Base-by-base conservation (phyloP, 2,113 vertebrate species). In the Irena cyanogastra region DNA sequence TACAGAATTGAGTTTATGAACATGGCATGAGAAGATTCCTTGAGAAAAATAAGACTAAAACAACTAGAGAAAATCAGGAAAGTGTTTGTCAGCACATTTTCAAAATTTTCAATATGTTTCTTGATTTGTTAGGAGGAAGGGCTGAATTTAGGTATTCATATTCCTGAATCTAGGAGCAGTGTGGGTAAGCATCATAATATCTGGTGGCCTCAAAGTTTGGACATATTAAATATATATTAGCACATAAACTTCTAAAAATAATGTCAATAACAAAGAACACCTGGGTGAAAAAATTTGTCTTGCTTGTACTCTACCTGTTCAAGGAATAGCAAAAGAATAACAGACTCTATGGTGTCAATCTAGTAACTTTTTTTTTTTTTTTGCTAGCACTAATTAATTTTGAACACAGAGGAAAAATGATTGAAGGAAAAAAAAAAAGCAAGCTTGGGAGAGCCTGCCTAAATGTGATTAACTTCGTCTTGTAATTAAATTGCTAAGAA, bases 401-500 rank as follows among this genome's bases (percentile, higher is more conserved):
- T 88, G 22, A 95, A 72, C 70, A 85, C 22, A 53, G 31, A 89
- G 6, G 2, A 49, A 74, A 91, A 87, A 50, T 23, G 0, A 52
- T 72, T 75, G 56, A 56, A 30, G 21, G 9, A 3, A 24, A 31
- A 30, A 35, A 44, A 19, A 31, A 39, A 66, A 50, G 6, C 35
- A 59, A 15, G 0, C 26, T 78, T 78, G 8, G 7, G 42, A 82
- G n/a, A 82, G 22, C 39, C 37, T 65, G 13, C 31, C n/a, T 80
- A 69, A 77, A 72, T 89, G 78, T 95, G 95, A 96, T 97, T 97
- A 97, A 93, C 45, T 95, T 90, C 87, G 53, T 92, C 70, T 96
- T 74, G 56, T 96, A 97, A 97, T 97, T 98, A 97, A 95, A 95
- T 80, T 95, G 76, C 61, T 94, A 95, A 91, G 92, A 96, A 95